phyloP scores from a whole-genome alignment of 2,888 invertebrate genomes.

The Stenotaenia linearis region DNA sequence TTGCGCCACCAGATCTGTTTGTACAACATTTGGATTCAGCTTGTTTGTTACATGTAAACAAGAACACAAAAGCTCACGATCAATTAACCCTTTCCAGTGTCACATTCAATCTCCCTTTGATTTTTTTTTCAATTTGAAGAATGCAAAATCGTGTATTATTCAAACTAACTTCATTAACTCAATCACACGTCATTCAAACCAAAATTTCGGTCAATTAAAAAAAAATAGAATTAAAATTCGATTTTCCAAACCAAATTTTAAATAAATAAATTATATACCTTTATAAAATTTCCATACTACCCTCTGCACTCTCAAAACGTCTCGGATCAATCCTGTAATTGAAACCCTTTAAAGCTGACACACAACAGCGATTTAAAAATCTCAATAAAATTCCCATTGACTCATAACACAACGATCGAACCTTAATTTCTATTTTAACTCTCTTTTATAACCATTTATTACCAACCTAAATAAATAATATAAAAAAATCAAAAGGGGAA shows the following conservation, averaged over 20 bases:
- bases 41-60: background rate
- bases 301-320: no score
- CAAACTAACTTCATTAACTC: no score
- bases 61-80: background rate
- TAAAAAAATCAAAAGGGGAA: background rate
- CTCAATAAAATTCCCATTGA: background rate
- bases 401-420: no score
- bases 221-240: background rate
- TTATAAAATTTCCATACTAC: background rate
- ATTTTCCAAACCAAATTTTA: background rate
- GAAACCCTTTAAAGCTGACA: background rate
- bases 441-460: background rate
- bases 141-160: no score
- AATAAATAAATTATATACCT: background rate
- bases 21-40: background rate
- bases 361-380: no score
- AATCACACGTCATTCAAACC: no score
- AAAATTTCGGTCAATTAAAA: background rate
- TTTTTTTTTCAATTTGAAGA: no score
- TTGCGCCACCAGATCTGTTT: background rate
- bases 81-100: background rate
- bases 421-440: background rate
- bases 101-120: background rate
- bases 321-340: background rate
- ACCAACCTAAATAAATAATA: background rate